phyloP scores from a whole-genome alignment of 2,113 vertebrate species.

The Lanius collurio region DNA sequence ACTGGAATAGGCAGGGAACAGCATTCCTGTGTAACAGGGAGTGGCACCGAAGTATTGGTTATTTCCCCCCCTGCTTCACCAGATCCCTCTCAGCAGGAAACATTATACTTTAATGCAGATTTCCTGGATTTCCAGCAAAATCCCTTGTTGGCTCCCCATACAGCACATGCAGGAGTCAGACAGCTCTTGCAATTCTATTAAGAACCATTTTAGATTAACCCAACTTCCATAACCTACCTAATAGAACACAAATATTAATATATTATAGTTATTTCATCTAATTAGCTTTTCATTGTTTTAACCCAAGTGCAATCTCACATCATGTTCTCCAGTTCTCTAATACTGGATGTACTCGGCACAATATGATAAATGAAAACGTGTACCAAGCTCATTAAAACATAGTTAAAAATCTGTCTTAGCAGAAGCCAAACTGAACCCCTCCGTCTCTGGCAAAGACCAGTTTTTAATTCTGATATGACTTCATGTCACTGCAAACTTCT shows the following conservation, averaged over 20 bases:
- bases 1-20: background rate
- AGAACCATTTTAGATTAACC: conserved; percentile 79
- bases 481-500: conserved; percentile 62
- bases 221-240: conserved; percentile 77
- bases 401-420: conserved; percentile 74
- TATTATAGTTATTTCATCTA: conserved; percentile 77
- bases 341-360: conserved; percentile 63
- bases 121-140: conserved; percentile 72
- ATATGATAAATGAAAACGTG: conserved; percentile 75
- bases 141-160: conserved; percentile 52
- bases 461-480: conserved; percentile 66
- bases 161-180: conserved; percentile 58
- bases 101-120: conserved; percentile 71
- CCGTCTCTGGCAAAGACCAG: conserved; percentile 62
- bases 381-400: conserved; percentile 79
- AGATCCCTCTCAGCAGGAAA: conserved; percentile 67
- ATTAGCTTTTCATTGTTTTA: conserved; percentile 83
- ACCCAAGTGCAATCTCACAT: conserved; percentile 73
- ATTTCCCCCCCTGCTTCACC: background rate
- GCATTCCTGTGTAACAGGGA: conserved; percentile 54
- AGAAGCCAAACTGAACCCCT: conserved; percentile 72
- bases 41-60: conserved; percentile 1
- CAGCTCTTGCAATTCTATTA: conserved; percentile 76
- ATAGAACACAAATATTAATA: conserved; percentile 81
- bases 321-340: conserved; percentile 61